Evolutionary conservation across 2,113 vertebrate species (phyloP), one percentile per base, ranked within the genome.

Genomic region (Eudyptes chrysolophus): DNA sequence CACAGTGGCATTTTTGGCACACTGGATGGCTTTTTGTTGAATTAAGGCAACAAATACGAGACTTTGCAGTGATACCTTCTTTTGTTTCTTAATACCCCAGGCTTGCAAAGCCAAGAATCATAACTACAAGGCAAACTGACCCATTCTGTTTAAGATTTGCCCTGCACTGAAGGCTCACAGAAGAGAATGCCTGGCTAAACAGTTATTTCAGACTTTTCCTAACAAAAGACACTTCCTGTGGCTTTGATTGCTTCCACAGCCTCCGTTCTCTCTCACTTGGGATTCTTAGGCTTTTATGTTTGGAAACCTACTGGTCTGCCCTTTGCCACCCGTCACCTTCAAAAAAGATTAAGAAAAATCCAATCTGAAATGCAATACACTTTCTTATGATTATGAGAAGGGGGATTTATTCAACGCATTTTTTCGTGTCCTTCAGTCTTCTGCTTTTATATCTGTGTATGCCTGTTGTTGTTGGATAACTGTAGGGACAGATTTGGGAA

Each of bases 21-120:
- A 64, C 38, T 36, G 46, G 36, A 36, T 91, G 44, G 27, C 17
- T 96, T 93, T 96, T 94, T 85, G 65, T 44, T 96, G 79, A 95
- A 97, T 96, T 66, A 58, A 89, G 82, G 57, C 86, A 80, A 77
- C 51, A 84, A 52, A 51, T 55, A 48, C 0, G 5, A 83, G 58
- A 40, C 30, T 42, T 54, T 24, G 32, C 32, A 69, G 55, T 29
- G 40, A 38, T 66, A 25, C 26, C 18, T 76, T 42, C n/a, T 78
- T 62, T 52, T 80, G 7, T 74, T 42, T 38, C 14, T 65, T 90
- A 70, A 40, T 54, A 64, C 3, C 16, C 27, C 13, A 38, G 26
- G 11, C 17, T 77, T 84, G 42, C n/a, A 77, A 90, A 93, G 66
- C 40, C 25, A 69, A 29, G 65, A 66, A 84, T 71, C 20, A 9